phyloP scores from a whole-genome alignment of 2,888 invertebrate species.

The Phaonia tiefii region DNA sequence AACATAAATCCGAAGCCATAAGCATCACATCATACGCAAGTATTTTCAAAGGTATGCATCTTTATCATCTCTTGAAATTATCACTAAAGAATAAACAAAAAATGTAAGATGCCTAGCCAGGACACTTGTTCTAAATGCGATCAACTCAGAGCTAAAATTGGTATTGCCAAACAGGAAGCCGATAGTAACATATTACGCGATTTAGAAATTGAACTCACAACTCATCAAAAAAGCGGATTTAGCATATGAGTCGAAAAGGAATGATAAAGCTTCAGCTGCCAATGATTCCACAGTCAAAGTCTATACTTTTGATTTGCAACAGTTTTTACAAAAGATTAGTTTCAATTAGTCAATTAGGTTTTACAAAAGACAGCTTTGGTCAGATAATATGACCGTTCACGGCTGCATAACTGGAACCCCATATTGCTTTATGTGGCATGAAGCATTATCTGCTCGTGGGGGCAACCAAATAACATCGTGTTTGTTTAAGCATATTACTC shows the following conservation, averaged over 20 bases:
- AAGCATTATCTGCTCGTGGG: slow-evolving; percentile 62
- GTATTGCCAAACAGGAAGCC: slow-evolving; percentile 54
- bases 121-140: slow-evolving; percentile 59
- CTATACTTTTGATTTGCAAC: slow-evolving; percentile 65
- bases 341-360: slow-evolving; percentile 54
- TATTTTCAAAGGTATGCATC: slow-evolving; percentile 43
- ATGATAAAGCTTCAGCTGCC: slow-evolving; percentile 54
- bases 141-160: slow-evolving; percentile 59
- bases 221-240: slow-evolving; percentile 60
- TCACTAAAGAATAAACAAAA: slow-evolving; percentile 50
- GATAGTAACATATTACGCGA: slow-evolving; percentile 26
- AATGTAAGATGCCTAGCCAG: slow-evolving; percentile 62
- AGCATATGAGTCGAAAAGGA: slow-evolving; percentile 55
- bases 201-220: slow-evolving; percentile 50
- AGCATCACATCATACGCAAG: slow-evolving; percentile 41
- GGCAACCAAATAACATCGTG: slow-evolving; percentile 66
- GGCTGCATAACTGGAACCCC: slow-evolving; percentile 56
- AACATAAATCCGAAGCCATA: slow-evolving; percentile 48
- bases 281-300: slow-evolving; percentile 50
- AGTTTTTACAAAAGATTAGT: slow-evolving; percentile 59
- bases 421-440: slow-evolving; percentile 67
- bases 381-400: slow-evolving; percentile 65
- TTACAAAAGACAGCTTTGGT: slow-evolving; percentile 66
- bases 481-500: slow-evolving; percentile 56
- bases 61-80: slow-evolving; percentile 40